These are phyloP conservation scores for Nestor notabilis DNA, from an alignment of 2,113 vertebrate species.

Conservation along the genomic window DNA sequence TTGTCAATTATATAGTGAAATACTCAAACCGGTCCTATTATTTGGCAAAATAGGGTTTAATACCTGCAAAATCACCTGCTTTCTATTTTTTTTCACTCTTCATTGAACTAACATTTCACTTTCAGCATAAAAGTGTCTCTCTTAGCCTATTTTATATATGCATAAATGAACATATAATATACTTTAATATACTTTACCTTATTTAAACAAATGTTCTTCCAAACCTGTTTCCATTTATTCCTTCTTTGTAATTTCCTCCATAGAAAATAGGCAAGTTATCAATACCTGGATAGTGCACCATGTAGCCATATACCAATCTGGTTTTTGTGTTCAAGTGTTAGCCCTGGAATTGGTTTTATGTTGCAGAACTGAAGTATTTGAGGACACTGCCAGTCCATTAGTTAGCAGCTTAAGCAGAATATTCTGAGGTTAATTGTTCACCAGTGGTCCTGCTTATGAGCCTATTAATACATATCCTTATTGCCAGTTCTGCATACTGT, in stretches of 20 bases:
- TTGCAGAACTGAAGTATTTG: constrained; percentile 27
- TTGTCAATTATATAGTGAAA: neutral
- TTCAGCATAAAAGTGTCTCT: neutral
- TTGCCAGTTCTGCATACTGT: neutral
- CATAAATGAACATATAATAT: neutral
- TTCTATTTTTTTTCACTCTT: neutral
- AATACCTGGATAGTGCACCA: neutral
- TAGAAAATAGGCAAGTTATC: neutral
- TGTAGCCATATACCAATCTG: neutral
- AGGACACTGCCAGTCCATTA: constrained; percentile 52
- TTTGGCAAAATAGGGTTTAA: neutral
- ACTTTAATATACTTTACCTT: neutral
- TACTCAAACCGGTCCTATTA: neutral
- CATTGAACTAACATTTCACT: neutral
- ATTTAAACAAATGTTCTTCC: neutral
- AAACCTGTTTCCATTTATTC: neutral
- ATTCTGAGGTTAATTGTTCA: constrained; percentile 63
- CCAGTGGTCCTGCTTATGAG: neutral
- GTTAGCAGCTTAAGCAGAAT: constrained; percentile 65
- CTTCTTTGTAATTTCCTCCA: neutral
- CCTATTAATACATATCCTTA: constrained; percentile 44
- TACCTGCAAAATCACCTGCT: neutral
- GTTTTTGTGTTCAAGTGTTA: neutral
- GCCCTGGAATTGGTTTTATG: constrained; percentile 10
- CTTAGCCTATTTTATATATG: neutral